Evolutionary conservation across 2,797 vertebrate genomes (phyloP), one percentile per base, ranked within the genome.

Genomic region (Brachyrhaphis roseni): DNA sequence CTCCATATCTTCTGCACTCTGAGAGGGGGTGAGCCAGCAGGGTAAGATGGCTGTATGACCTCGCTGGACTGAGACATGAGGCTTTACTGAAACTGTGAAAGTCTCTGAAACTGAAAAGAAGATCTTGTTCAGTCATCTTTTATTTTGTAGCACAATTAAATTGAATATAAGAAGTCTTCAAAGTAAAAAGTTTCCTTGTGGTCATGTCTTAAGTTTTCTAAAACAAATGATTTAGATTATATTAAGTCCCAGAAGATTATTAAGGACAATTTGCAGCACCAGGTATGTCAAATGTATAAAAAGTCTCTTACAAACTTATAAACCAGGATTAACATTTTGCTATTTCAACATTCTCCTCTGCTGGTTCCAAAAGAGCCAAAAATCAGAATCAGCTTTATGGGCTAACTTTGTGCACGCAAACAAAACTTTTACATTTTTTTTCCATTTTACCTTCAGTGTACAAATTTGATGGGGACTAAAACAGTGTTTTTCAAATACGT

Each of bases 21-120:
- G 81, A 1, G 73, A 8, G 28, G 90, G 88, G 41, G 26, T 78
- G 78, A 94, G 81, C 94, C 93, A 95, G 84, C 95, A 95, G 0
- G 92, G 92, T 41, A 95, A 66, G 8, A 55, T 90, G 78, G 83
- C 76, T 0, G 72, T 43, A 0, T 2, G 78, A 6, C 90, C 86
- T 0, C 5, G 12, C 1, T 2, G 46, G n/a, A 13, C 92, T 0
- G 12, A 49, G 23, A 89, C 59, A 0, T 51, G 1, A 5, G 36
- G 3, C 4, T 0, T 1, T 8, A 62, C 78, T 3, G 12, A 1
- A 41, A 94, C 87, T 0, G 0, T 45, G 1, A 94, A 5, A 46
- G 10, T 75, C 0, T 70, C 83, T 80, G 83, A 70, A 76, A 80
- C 82, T 85, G 75, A 26, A 66, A 82, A 8, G 78, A n/a, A 53